Conservation (phyloP, 2,888 invertebrate species). For the Spicauda simplicius region DNA sequence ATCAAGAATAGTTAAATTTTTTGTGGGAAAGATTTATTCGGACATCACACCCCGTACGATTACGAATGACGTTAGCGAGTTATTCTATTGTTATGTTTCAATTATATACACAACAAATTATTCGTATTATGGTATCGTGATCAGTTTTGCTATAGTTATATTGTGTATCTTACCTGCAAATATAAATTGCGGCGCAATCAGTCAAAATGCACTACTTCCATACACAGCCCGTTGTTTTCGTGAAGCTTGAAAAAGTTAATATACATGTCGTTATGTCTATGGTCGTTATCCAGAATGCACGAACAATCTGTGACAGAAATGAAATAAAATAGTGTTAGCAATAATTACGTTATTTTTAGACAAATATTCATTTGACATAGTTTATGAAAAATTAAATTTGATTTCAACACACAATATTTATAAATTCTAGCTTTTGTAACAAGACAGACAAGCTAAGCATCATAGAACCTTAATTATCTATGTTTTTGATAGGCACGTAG, state of each 20-base stretch:
- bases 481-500: too few relatives aligned
- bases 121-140: slow-evolving; percentile 21
- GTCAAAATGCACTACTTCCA: slow-evolving; percentile 85
- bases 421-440: too few relatives aligned
- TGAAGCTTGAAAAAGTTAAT: slow-evolving; percentile 81
- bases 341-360: neutral
- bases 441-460: too few relatives aligned
- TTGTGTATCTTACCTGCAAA: slow-evolving; percentile 70
- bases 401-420: too few relatives aligned
- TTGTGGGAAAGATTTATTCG: slow-evolving; percentile 47
- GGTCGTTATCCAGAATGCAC: slow-evolving; percentile 43
- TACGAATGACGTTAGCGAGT: slow-evolving; percentile 52
- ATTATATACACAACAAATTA: slow-evolving; percentile 13
- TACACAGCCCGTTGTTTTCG: slow-evolving; percentile 85
- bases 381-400: too few relatives aligned
- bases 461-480: too few relatives aligned
- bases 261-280: slow-evolving; percentile 59
- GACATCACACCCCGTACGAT: slow-evolving; percentile 63
- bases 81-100: slow-evolving; percentile 41
- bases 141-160: slow-evolving; percentile 25
- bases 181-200: slow-evolving; percentile 86
- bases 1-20: slow-evolving; percentile 10
- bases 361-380: too few relatives aligned
- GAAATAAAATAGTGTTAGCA: neutral
- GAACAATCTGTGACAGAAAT: slow-evolving; percentile 6